Evolutionary conservation across 2,888 invertebrate species (phyloP).

Genomic region (Halictus quadricinctus): DNA sequence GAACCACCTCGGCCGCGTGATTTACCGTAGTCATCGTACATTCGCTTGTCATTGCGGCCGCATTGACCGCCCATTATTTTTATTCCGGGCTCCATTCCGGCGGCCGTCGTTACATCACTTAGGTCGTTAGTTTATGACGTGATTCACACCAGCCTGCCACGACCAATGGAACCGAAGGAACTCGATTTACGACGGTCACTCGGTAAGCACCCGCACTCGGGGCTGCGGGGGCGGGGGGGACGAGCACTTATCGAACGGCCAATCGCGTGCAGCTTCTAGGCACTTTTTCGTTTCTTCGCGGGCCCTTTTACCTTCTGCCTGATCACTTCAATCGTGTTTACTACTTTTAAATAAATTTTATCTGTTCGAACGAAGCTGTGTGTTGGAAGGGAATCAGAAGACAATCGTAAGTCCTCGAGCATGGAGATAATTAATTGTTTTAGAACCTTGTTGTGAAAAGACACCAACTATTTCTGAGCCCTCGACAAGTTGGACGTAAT

Average conservation of each 20-base stretch:
- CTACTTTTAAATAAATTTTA: neutral
- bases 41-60: constrained; percentile 45
- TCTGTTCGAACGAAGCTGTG: neutral
- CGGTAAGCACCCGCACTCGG: neutral
- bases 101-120: constrained; percentile 13
- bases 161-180: neutral
- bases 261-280: neutral
- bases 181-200: neutral
- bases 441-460: no score
- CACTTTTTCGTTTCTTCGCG: neutral
- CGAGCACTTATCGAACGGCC: neutral
- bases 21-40: constrained; percentile 41
- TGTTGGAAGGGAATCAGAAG: neutral
- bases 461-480: neutral
- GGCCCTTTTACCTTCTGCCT: neutral
- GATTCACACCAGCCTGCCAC: neutral
- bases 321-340: neutral
- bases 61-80: constrained; percentile 39
- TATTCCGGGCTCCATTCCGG: constrained; percentile 31
- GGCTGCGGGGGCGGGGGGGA: neutral
- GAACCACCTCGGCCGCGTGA: constrained; percentile 42
- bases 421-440: neutral
- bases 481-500: no score
- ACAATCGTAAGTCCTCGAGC: neutral
- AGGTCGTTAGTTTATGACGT: constrained; percentile 23